Percentiles rank a stretch among this genome's conserved stretches.
Evolutionary conservation across 30 jellyfish, hydroid and myxozoan genomes (phyloP).

Genomic region (Cassiopea andromeda): DNA sequence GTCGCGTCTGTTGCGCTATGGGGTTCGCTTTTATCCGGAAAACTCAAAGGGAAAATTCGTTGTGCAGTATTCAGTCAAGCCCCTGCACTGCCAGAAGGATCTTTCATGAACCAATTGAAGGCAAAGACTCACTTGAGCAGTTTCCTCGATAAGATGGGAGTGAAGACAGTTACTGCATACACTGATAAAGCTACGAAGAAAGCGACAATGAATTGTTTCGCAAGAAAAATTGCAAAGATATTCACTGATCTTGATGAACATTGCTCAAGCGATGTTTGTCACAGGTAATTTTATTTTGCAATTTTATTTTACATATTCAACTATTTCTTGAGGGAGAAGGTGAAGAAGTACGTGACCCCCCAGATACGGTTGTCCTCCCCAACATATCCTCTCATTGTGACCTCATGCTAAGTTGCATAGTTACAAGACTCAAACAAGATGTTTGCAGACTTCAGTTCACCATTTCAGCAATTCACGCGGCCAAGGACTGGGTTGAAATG

Average conservation of each 20-base stretch:
- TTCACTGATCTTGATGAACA: conserved; percentile 42
- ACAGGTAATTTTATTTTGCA: conserved; percentile 30
- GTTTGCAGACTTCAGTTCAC: too few relatives aligned
- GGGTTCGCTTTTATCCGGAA: conserved; percentile 64
- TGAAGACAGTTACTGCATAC: conserved; percentile 64
- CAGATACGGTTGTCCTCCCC: too few relatives aligned
- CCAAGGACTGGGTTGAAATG: too few relatives aligned
- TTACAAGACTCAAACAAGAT: too few relatives aligned
- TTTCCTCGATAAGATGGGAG: conserved; percentile 58
- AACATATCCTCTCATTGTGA: too few relatives aligned
- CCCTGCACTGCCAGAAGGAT: conserved; percentile 64
- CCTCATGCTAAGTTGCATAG: too few relatives aligned
- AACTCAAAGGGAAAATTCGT: conserved; percentile 67
- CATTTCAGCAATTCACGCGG: too few relatives aligned
- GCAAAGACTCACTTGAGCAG: conserved; percentile 51
- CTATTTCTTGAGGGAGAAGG: background rate
- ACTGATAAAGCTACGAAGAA: conserved; percentile 28
- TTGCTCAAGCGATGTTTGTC: conserved; percentile 77
- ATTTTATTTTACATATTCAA: background rate
- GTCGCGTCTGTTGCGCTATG: conserved; percentile 56
- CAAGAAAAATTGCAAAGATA: conserved; percentile 12
- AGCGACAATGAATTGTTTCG: conserved; percentile 46
- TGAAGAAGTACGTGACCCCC: too few relatives aligned
- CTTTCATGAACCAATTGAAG: conserved; percentile 53
- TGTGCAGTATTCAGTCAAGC: conserved; percentile 70